A percentile compares a stretch with the other conserved stretches of the same genome.
Conservation (phyloP, 2,797 vertebrate genomes). For the Oreochromis grahami region DNA sequence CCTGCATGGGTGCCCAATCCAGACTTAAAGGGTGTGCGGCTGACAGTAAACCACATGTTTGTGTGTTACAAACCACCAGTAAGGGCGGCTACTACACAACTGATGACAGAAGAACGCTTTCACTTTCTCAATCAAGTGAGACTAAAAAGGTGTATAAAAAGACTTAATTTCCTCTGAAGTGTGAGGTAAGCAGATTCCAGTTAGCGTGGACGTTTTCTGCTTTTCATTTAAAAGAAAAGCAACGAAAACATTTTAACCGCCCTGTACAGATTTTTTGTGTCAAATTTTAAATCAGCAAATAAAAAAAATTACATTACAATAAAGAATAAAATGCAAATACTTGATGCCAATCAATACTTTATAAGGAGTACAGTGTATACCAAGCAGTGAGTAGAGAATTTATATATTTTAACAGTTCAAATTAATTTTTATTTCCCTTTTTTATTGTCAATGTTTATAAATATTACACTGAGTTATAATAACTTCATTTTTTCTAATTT, state of each 20-base stretch:
- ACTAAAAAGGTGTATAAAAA: neutral
- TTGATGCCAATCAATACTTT: neutral
- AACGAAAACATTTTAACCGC: neutral
- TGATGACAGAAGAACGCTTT: neutral
- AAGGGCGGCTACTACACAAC: neutral
- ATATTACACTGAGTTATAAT: neutral
- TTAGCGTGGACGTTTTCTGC: neutral
- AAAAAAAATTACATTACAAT: neutral
- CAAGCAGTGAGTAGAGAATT: neutral
- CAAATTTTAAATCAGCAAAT: neutral
- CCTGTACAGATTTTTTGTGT: neutral
- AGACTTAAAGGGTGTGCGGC: neutral
- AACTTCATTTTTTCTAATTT: neutral
- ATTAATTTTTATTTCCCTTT: neutral
- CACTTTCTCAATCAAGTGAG: constrained; percentile 22
- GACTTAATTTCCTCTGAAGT: neutral
- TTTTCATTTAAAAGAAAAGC: neutral
- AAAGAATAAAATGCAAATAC: neutral
- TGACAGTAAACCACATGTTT: neutral
- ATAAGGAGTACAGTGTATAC: neutral
- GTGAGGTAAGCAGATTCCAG: neutral
- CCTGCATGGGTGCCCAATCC: neutral
- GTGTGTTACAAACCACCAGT: neutral
- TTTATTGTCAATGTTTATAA: neutral
- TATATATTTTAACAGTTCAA: neutral